Evolutionary conservation across 2,888 invertebrate species (phyloP).

Genomic region (Rosalia funebris): DNA sequence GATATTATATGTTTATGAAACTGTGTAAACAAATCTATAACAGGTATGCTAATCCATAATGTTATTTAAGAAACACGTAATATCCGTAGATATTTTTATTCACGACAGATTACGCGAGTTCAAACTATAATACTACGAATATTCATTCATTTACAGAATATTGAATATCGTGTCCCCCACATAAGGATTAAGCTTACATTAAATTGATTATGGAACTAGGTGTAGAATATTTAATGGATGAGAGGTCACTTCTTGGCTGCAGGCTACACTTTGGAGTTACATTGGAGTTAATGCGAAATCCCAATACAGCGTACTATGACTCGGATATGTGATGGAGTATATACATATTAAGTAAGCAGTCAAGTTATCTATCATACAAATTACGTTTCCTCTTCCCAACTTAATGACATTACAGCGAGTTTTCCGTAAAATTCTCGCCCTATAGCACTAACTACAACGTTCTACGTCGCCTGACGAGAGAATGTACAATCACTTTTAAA

Average conservation of each 20-base stretch:
- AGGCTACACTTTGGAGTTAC: slow-evolving; percentile 23
- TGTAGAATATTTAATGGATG: slow-evolving; percentile 25
- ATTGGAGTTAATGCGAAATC: not conserved
- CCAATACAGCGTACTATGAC: slow-evolving; percentile 11
- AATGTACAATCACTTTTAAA: no score
- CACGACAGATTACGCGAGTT: no score
- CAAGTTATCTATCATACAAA: slow-evolving; percentile 43
- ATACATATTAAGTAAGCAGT: slow-evolving; percentile 40
- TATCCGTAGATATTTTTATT: no score
- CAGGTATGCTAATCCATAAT: no score
- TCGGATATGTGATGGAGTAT: slow-evolving; percentile 27
- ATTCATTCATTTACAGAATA: no score
- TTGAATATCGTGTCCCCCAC: not conserved
- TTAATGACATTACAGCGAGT: slow-evolving; percentile 35
- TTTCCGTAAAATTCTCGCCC: slow-evolving; percentile 25
- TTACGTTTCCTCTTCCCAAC: slow-evolving; percentile 38
- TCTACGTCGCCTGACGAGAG: no score
- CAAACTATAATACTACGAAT: no score
- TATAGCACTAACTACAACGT: not conserved
- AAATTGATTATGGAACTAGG: slow-evolving; percentile 25
- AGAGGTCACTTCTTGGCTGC: slow-evolving; percentile 19
- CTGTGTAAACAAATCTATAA: no score
- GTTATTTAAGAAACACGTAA: no score
- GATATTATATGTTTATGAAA: no score
- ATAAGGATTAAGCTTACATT: not conserved